Conservation (phyloP, 2,888 invertebrate species). For the Macaria notata region DNA sequence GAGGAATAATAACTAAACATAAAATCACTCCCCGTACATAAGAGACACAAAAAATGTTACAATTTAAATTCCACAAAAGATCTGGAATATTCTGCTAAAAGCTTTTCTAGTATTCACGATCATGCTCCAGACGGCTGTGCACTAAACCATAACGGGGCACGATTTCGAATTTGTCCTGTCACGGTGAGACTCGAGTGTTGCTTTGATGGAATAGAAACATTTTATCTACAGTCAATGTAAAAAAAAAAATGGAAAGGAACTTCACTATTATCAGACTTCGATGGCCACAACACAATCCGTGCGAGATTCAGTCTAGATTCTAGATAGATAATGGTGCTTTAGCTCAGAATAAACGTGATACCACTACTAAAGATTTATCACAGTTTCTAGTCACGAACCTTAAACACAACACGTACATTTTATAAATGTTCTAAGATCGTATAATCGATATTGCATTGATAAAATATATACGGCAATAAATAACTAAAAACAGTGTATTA, state of each 20-base stretch:
- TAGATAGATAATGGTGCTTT: slow-evolving; percentile 13
- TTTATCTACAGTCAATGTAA: slow-evolving; percentile 10
- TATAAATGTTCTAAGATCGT: slow-evolving; percentile 36
- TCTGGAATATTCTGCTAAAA: slow-evolving; percentile 41
- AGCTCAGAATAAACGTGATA: slow-evolving; percentile 53
- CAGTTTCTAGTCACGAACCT: slow-evolving; percentile 61
- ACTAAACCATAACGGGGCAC: slow-evolving; percentile 52
- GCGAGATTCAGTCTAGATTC: slow-evolving; percentile 9
- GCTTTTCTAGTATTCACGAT: slow-evolving; percentile 44
- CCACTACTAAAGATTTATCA: slow-evolving; percentile 52
- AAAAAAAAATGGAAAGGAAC: slow-evolving; percentile 2
- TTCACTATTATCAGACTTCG: slow-evolving; percentile 4
- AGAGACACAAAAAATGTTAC: slow-evolving; percentile 39
- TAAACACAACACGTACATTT: slow-evolving; percentile 52
- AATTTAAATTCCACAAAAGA: slow-evolving; percentile 49
- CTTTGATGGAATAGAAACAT: slow-evolving; percentile 23
- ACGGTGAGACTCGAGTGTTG: slow-evolving; percentile 44
- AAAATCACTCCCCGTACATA: slow-evolving; percentile 21
- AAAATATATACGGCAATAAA: background rate
- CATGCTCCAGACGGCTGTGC: slow-evolving; percentile 36
- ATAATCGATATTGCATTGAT: slow-evolving; percentile 19
- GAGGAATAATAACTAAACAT: slow-evolving; percentile 10
- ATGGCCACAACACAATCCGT: slow-evolving; percentile 9
- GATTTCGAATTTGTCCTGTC: slow-evolving; percentile 47
- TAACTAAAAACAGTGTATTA: too few relatives aligned